Evolutionary conservation across 2,888 invertebrate species (phyloP), one percentile per base, ranked within the genome.

Genomic region (Volucella inanis): DNA sequence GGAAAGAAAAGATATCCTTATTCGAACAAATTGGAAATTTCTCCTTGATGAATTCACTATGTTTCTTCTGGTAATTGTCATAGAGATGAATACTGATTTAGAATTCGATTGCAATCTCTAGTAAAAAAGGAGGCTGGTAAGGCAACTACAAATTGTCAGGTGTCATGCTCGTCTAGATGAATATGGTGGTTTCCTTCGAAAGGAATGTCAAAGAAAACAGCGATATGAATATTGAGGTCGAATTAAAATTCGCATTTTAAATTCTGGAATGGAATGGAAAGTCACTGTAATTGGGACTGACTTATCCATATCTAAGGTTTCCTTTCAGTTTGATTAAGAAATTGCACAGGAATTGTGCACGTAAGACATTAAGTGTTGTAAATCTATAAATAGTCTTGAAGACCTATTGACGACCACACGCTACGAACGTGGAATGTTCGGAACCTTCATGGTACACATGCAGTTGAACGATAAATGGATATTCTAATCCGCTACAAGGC

Each of bases 31-130:
- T 85, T 75, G 79, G 84, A 80, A 84, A 80, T 70, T 80, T 67
- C 54, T 75, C 75, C 43, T 75, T 39, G 47, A 65, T 38, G 57
- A 70, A 79, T 75, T 64, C 65, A 39, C 70, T 71, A 80, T 67
- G 76, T 68, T 81, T 52, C 64, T 85, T 55, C 50, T 85, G 71
- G 79, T 84, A 75, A 85, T 85, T 85, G 85, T 85, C 47, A 85
- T 80, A 45, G 57, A 77, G 62, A 50, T 72, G 85, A 71, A 81
- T 76, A 72, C 62, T 81, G 76, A 81, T 75, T 85, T 62, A 12
- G 50, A 47, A 67, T 65, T 81, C 65, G 81, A 81, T 75, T 75
- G 54, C 84, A 70, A 65, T 65, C 18, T 47, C 67, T 62, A 45
- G 49, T 31, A 18, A 18, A 45, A 62, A 61, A 64, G 54, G 71